These are phyloP conservation scores for Lordiphosa stackelbergi DNA, from an alignment of 1,140 invertebrate species.

Conservation along the genomic window DNA sequence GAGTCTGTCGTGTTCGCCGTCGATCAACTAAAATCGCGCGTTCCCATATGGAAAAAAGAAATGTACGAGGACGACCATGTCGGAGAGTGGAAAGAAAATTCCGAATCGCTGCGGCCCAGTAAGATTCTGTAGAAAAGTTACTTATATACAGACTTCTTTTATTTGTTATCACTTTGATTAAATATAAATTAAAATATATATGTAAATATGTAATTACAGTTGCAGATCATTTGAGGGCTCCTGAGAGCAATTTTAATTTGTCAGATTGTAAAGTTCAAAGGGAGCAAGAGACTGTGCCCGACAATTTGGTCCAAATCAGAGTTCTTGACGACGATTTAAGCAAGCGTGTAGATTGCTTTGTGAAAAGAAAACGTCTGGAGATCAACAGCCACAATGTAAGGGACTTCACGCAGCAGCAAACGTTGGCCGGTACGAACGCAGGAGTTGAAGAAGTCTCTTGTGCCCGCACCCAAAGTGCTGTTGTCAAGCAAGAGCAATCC, in stretches of 20 bases:
- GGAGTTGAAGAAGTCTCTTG: slow-evolving; percentile 77
- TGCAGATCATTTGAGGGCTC: slow-evolving; percentile 16
- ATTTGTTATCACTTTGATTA: slow-evolving; percentile 2
- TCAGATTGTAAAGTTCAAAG: slow-evolving; percentile 59
- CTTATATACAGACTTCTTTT: slow-evolving; percentile 15
- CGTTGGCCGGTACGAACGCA: background rate
- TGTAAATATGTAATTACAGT: slow-evolving; percentile 1
- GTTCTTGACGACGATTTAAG: slow-evolving; percentile 79
- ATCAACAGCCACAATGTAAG: slow-evolving; percentile 82
- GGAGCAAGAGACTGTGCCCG: slow-evolving; percentile 66
- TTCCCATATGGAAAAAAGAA: slow-evolving; percentile 99
- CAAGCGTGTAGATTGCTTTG: slow-evolving; percentile 81
- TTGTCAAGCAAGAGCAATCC: slow-evolving; percentile 81
- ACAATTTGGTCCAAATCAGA: slow-evolving; percentile 80
- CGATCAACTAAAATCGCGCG: slow-evolving; percentile 89
- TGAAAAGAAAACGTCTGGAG: slow-evolving; percentile 81
- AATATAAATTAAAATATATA: slow-evolving; percentile 25
- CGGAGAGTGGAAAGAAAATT: slow-evolving; percentile 86
- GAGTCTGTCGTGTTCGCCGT: slow-evolving; percentile 91
- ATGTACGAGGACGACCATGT: slow-evolving; percentile 83
- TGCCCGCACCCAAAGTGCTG: slow-evolving; percentile 83
- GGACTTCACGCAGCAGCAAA: slow-evolving; percentile 80
- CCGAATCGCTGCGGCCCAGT: slow-evolving; percentile 85
- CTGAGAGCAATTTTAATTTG: slow-evolving; percentile 46
- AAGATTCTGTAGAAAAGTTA: slow-evolving; percentile 36